Conservation (phyloP, 2,113 vertebrate species). For the Protobothrops mucrosquamatus region DNA sequence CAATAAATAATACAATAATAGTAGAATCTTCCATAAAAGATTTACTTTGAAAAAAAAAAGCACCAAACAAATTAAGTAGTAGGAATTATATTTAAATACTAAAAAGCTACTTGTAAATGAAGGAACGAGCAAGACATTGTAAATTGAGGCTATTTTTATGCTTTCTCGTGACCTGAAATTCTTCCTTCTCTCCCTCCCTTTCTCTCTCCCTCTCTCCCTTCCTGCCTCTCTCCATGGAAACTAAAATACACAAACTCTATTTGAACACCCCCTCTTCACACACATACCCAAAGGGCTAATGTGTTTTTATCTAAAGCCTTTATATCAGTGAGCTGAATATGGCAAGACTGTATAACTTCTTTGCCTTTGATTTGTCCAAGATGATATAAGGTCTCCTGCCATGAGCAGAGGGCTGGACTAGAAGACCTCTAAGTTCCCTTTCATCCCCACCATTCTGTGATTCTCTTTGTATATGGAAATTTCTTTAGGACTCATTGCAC, state of each 20-base stretch:
- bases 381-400: not conserved
- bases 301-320: not conserved
- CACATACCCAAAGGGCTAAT: not conserved
- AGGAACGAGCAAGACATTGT: not conserved
- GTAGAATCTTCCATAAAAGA: conserved; percentile 54
- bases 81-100: conserved; percentile 53
- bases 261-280: not conserved
- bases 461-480: not conserved
- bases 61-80: conserved; percentile 58
- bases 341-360: not conserved
- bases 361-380: not conserved
- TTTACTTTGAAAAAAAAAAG: conserved; percentile 50
- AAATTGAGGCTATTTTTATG: not conserved
- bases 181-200: not conserved
- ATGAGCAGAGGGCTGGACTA: not conserved
- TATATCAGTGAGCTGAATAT: not conserved
- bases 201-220: not conserved
- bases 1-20: conserved; percentile 59
- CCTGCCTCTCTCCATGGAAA: not conserved
- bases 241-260: not conserved
- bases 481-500: not conserved
- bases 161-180: not conserved
- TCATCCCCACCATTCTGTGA: not conserved
- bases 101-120: conserved; percentile 27
- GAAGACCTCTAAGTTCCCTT: not conserved